These are phyloP conservation scores for Drosophila orena DNA, from an alignment of 1,140 invertebrate species.

Conservation along the genomic window DNA sequence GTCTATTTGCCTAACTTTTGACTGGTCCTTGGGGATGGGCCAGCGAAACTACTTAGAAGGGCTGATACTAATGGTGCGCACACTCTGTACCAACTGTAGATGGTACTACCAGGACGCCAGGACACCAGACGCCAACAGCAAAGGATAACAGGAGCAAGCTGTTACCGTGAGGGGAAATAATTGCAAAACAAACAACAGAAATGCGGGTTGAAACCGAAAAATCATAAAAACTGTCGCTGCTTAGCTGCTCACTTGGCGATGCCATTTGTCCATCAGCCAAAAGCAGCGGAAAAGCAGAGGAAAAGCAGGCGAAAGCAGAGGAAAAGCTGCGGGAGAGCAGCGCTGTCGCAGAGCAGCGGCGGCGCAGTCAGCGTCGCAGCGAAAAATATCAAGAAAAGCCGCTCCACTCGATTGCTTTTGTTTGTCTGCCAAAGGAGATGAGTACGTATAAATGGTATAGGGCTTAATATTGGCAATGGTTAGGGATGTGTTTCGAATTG, in stretches of 20 bases:
- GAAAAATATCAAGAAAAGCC: constrained; percentile 14
- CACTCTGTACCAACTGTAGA: constrained; percentile 68
- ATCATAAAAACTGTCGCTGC: constrained; percentile 71
- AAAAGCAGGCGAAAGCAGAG: constrained; percentile 22
- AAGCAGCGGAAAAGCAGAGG: constrained; percentile 11
- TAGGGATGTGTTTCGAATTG: constrained; percentile 8
- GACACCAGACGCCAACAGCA: constrained; percentile 53
- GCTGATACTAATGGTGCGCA: constrained; percentile 45
- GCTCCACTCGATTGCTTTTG: constrained; percentile 53
- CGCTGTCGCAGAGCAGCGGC: constrained; percentile 15
- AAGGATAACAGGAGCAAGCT: constrained; percentile 40
- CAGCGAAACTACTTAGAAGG: not conserved
- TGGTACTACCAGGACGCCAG: constrained; percentile 64
- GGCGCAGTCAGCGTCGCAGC: constrained; percentile 6
- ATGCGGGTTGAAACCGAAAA: constrained; percentile 43
- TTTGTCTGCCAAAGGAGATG: constrained; percentile 54
- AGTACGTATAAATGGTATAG: not conserved
- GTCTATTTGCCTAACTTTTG: constrained; percentile 56
- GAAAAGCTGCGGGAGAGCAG: constrained; percentile 17
- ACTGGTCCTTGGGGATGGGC: constrained; percentile 24
- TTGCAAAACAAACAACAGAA: constrained; percentile 66
- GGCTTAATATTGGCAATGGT: not conserved
- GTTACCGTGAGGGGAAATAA: constrained; percentile 68
- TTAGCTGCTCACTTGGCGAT: constrained; percentile 49
- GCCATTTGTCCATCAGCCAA: constrained; percentile 47